Evolutionary conservation across 2,113 vertebrate genomes (phyloP).

Genomic region (Hepsetus odoe): DNA sequence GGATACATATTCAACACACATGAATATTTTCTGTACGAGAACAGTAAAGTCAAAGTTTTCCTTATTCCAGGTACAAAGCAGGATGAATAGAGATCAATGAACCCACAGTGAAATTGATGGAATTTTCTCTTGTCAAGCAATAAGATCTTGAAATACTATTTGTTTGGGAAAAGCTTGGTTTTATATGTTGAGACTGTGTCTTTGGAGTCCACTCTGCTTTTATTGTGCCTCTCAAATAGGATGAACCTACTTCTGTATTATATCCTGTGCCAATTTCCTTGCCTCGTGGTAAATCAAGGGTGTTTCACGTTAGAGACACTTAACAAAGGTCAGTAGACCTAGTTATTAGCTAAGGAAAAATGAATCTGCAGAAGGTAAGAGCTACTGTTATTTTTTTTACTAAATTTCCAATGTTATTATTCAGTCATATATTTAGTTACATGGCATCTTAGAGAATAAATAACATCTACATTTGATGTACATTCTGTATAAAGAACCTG

Average conservation of each 20-base stretch:
- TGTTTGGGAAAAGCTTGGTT: not conserved
- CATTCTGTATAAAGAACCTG: no score
- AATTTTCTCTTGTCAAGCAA: constrained; percentile 20
- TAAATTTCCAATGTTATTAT: no score
- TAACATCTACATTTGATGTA: no score
- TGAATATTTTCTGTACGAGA: not conserved
- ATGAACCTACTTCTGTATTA: not conserved
- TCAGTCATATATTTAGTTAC: no score
- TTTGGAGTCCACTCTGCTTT: not conserved
- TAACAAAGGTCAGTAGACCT: not conserved
- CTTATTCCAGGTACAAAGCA: not conserved
- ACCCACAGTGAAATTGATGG: not conserved
- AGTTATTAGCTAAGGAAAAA: not conserved
- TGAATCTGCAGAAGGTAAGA: not conserved
- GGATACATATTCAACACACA: not conserved
- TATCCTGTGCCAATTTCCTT: not conserved
- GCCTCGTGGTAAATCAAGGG: not conserved
- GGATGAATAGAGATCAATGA: not conserved
- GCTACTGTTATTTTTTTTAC: no score
- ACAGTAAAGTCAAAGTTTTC: not conserved
- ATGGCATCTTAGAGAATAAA: no score
- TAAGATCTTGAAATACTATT: not conserved
- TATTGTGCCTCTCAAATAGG: not conserved
- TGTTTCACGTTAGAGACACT: not conserved
- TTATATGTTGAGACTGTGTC: not conserved